Percentiles rank a stretch among this genome's conserved stretches.
phyloP scores from a whole-genome alignment of 2,113 vertebrate genomes.

The Prunella fulvescens region DNA sequence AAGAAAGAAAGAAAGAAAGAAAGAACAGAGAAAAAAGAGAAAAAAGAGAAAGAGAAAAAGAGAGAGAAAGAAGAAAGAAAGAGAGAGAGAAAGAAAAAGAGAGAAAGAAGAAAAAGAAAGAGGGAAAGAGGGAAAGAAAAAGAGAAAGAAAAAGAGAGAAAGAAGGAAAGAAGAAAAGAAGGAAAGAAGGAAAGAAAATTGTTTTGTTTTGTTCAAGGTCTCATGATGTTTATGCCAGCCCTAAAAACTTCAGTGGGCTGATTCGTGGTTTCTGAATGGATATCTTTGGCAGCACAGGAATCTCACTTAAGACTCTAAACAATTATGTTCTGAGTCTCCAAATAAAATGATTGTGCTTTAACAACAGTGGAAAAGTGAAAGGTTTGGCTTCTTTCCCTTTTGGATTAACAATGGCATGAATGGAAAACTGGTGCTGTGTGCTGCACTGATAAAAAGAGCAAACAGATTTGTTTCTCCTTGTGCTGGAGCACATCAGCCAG shows the following conservation, averaged over 20 bases:
- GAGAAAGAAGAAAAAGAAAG: too few species aligned
- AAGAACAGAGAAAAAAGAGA: too few species aligned
- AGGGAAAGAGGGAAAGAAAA: too few species aligned
- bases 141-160: too few species aligned
- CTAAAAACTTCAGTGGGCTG: background rate
- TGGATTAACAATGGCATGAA: constrained; percentile 44
- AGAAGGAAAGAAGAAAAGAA: fast-evolving
- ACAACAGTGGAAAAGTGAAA: constrained; percentile 44
- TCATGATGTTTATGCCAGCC: constrained; percentile 41
- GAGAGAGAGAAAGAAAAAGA: too few species aligned
- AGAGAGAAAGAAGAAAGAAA: too few species aligned
- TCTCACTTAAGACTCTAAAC: constrained; percentile 42
- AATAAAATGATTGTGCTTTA: constrained; percentile 3
- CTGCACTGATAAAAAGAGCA: constrained; percentile 14
- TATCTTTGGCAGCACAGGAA: constrained; percentile 15
- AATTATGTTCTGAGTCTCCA: constrained; percentile 23
- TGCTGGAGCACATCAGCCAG: background rate
- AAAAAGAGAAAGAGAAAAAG: fast-evolving
- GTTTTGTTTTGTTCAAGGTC: background rate
- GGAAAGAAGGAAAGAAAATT: background rate
- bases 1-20: too few species aligned
- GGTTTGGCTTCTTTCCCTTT: constrained; percentile 34
- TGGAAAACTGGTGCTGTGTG: constrained; percentile 28
- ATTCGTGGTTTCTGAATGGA: constrained; percentile 27
- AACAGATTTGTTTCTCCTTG: background rate